Percentiles rank a stretch among this genome's conserved stretches.
Evolutionary conservation across 2,888 invertebrate species (phyloP).

Genomic region (Ashinkailepas kermadecensis): DNA sequence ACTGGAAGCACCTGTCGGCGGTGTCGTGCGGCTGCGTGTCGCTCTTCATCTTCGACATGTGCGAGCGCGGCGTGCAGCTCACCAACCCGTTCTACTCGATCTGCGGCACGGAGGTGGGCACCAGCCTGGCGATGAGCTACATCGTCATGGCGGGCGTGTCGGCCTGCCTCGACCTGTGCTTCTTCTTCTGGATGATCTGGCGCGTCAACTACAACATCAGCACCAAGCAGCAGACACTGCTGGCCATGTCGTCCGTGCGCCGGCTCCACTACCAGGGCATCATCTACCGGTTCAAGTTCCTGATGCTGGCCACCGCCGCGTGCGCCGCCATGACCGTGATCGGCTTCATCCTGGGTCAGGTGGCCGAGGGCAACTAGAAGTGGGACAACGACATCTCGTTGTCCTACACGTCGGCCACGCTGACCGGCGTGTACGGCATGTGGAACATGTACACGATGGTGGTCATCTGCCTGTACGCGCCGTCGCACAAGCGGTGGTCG

Average conservation of each 20-base stretch:
- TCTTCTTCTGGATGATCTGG: constrained; percentile 89
- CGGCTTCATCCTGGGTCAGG: constrained; percentile 91
- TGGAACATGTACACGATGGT: constrained; percentile 99
- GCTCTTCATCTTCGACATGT: constrained; percentile 91
- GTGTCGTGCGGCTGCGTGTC: constrained; percentile 84
- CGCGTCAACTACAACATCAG: constrained; percentile 65
- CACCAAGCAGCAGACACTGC: constrained; percentile 72
- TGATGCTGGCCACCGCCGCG: constrained; percentile 88
- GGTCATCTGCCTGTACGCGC: constrained; percentile 89
- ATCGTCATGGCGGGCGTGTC: constrained; percentile 87
- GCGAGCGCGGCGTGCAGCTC: constrained; percentile 90
- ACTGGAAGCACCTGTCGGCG: constrained; percentile 92
- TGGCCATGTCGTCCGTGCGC: constrained; percentile 85
- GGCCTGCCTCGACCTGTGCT: constrained; percentile 83
- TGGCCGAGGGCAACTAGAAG: constrained; percentile 87
- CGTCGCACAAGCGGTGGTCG: constrained; percentile 78
- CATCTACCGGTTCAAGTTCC: constrained; percentile 95
- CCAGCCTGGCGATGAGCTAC: constrained; percentile 78
- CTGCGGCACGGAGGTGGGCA: constrained; percentile 88
- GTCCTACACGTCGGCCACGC: constrained; percentile 93
- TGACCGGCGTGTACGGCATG: constrained; percentile 98
- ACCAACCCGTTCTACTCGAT: constrained; percentile 97
- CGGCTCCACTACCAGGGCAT: constrained; percentile 90
- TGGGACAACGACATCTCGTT: constrained; percentile 81
- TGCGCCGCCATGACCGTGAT: constrained; percentile 91